These are phyloP conservation scores for Seriola dumerili DNA, from an alignment of 2,113 vertebrate species.

Conservation along the genomic window DNA sequence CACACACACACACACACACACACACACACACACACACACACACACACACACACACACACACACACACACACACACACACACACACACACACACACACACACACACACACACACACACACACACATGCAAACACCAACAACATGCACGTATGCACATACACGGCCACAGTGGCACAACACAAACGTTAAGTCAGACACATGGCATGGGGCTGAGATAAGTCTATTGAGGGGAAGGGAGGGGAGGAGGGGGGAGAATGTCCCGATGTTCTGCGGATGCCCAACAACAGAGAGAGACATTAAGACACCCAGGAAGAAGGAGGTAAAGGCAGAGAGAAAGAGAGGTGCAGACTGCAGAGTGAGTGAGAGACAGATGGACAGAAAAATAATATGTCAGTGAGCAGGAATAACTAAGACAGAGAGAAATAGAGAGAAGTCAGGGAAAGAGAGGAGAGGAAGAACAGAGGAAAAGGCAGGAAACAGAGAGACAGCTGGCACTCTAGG, in stretches of 20 bases:
- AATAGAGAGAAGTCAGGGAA: conserved; percentile 52
- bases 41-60: conserved; percentile 13
- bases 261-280: conserved; percentile 67
- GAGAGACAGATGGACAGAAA: conserved; percentile 75
- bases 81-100: neutral
- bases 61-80: too few relatives aligned
- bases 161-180: conserved; percentile 6
- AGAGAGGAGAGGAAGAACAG: conserved; percentile 62
- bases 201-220: conserved; percentile 62
- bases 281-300: conserved; percentile 70
- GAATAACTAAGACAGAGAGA: conserved; percentile 65
- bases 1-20: too few relatives aligned
- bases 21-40: neutral
- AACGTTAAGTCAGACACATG: conserved; percentile 46
- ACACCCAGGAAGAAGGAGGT: conserved; percentile 54
- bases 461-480: conserved; percentile 81
- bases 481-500: conserved; percentile 87
- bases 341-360: conserved; percentile 44
- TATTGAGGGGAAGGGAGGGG: conserved; percentile 48
- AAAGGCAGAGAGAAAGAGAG: conserved; percentile 48
- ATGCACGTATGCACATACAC: conserved; percentile 39
- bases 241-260: conserved; percentile 22
- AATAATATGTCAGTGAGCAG: conserved; percentile 70
- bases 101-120: too few relatives aligned
- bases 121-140: conserved; percentile 40